phyloP scores from a whole-genome alignment of 2,113 vertebrate genomes.

The Cynocephalus volans region DNA sequence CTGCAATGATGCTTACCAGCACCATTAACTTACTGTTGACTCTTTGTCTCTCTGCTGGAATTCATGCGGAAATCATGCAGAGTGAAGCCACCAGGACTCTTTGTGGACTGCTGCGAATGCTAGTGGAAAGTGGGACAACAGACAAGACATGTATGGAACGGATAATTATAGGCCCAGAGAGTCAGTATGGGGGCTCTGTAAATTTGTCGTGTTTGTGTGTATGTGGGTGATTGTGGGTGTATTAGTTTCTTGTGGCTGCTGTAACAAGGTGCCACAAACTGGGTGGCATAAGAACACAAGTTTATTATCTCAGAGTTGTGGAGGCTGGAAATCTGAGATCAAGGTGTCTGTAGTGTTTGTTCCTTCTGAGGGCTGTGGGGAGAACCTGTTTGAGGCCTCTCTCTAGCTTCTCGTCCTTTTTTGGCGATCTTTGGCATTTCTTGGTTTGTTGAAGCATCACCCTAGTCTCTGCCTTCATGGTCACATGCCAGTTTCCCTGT shows the following conservation, averaged over 20 bases:
- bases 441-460: neutral
- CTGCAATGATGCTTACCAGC: slow-evolving; percentile 96
- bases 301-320: neutral
- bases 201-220: neutral
- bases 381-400: neutral
- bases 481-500: neutral
- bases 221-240: neutral
- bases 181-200: neutral
- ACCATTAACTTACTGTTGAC: slow-evolving; percentile 97
- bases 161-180: neutral
- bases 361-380: neutral
- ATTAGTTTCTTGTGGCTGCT: neutral
- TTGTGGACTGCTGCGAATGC: slow-evolving; percentile 95
- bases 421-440: neutral
- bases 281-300: neutral
- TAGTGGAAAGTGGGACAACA: slow-evolving; percentile 96
- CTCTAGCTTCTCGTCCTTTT: neutral
- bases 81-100: slow-evolving; percentile 95
- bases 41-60: slow-evolving; percentile 95
- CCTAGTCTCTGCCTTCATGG: neutral
- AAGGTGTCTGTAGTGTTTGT: neutral
- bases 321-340: neutral
- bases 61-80: slow-evolving; percentile 96
- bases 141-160: slow-evolving; percentile 93
- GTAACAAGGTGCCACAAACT: rapidly evolving